Conservation (phyloP, 2,113 vertebrate species). For the Larimichthys polyactis region DNA sequence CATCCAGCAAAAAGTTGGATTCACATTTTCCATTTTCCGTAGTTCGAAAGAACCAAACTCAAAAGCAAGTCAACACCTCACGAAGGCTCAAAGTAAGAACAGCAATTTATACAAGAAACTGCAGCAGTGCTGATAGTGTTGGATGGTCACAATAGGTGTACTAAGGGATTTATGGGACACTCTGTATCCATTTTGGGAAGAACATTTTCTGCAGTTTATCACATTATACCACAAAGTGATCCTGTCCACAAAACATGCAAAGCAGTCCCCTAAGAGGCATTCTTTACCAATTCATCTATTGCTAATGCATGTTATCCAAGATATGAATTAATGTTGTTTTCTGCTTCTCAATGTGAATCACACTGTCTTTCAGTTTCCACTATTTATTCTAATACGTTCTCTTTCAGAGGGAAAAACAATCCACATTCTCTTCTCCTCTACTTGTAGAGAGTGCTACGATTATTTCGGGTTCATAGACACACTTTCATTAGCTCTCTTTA, state of each 20-base stretch:
- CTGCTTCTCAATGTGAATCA: conserved; percentile 19
- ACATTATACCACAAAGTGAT: conserved; percentile 3
- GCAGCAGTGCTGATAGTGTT: not conserved
- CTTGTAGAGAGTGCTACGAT: not conserved
- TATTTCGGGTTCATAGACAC: conserved; percentile 10
- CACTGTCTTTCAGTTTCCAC: not conserved
- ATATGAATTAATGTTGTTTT: not conserved
- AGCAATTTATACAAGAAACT: conserved; percentile 4
- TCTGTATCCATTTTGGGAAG: not conserved
- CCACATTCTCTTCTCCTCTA: not conserved
- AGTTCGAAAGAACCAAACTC: not conserved
- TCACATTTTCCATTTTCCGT: not conserved
- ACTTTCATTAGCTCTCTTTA: not conserved
- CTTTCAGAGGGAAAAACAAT: conserved; percentile 5
- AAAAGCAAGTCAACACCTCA: conserved; percentile 20
- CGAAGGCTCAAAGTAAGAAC: not conserved
- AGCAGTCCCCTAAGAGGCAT: not conserved
- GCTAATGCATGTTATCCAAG: conserved; percentile 1
- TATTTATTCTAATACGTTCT: not conserved
- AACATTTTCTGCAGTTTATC: conserved; percentile 13
- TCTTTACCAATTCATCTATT: not conserved
- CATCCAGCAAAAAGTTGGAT: not conserved
- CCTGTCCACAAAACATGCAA: not conserved
- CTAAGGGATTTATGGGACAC: not conserved
- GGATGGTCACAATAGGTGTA: not conserved